Percentiles rank a stretch among this genome's conserved stretches.
These are phyloP conservation scores for Picathartes gymnocephalus DNA, from an alignment of 2,113 vertebrate genomes.

Conservation along the genomic window DNA sequence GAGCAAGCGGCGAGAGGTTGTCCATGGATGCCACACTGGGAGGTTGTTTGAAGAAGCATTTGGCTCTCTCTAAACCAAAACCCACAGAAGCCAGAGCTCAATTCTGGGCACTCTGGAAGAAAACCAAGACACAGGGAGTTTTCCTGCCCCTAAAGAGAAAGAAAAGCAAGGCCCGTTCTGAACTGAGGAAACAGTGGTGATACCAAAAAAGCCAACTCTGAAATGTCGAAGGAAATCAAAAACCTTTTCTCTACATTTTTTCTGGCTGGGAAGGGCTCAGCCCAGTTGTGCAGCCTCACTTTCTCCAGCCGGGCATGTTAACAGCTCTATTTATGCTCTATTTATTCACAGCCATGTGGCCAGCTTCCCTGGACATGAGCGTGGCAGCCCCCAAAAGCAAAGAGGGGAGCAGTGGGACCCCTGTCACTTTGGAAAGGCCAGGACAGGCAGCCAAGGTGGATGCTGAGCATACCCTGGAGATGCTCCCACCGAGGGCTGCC, in stretches of 20 bases:
- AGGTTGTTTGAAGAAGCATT: background rate
- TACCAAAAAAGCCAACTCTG: background rate
- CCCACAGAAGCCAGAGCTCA: background rate
- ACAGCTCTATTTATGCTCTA: slow-evolving; percentile 32
- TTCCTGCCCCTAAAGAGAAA: background rate
- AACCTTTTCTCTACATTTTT: background rate
- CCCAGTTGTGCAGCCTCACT: background rate
- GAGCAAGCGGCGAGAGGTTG: rapidly evolving
- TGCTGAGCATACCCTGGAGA: background rate
- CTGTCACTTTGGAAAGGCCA: background rate
- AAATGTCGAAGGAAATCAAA: background rate
- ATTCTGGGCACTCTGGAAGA: background rate
- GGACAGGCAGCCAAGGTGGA: rapidly evolving
- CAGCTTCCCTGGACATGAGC: background rate
- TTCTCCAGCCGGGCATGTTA: background rate
- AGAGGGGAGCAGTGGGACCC: background rate
- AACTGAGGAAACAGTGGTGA: background rate
- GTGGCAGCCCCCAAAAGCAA: background rate
- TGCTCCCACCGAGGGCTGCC: background rate
- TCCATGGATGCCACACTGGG: rapidly evolving
- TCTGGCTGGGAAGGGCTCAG: background rate
- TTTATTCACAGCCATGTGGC: background rate
- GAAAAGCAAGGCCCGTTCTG: rapidly evolving
- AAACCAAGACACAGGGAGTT: background rate
- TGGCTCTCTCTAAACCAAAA: background rate